A percentile compares a stretch with the other conserved stretches of the same genome.
Conservation (phyloP, 2,888 invertebrate species). For the Cephus nigrinus region DNA sequence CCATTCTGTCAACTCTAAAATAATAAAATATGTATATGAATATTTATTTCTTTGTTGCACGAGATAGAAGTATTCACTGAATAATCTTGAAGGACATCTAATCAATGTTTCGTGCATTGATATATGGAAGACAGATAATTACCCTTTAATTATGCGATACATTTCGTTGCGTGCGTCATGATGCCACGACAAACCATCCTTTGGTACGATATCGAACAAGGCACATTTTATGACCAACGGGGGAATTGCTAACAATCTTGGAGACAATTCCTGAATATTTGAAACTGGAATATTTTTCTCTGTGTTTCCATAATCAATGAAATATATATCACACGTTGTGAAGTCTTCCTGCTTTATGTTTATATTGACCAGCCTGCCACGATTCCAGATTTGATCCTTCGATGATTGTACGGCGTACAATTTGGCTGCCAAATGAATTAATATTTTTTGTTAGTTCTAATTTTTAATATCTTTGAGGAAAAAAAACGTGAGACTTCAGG, state of each 20-base stretch:
- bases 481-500: not conserved
- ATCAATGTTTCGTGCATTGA: not conserved
- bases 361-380: constrained; percentile 70
- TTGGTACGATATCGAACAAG: constrained; percentile 71
- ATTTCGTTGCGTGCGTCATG: constrained; percentile 67
- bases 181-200: constrained; percentile 66
- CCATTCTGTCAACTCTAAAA: constrained; percentile 21
- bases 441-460: not conserved
- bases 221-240: constrained; percentile 73
- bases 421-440: constrained; percentile 67
- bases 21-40: constrained; percentile 15
- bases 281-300: constrained; percentile 68
- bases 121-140: not conserved
- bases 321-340: constrained; percentile 69
- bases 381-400: constrained; percentile 74
- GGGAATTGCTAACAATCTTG: constrained; percentile 63
- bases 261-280: constrained; percentile 61
- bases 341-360: constrained; percentile 49
- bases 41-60: constrained; percentile 44
- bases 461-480: no score
- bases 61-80: constrained; percentile 22
- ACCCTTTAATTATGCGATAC: constrained; percentile 9
- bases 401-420: constrained; percentile 73
- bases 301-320: constrained; percentile 75
- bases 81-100: not conserved